phyloP scores from a whole-genome alignment of 2,113 vertebrate species.

The Pontoporia blainvillei region DNA sequence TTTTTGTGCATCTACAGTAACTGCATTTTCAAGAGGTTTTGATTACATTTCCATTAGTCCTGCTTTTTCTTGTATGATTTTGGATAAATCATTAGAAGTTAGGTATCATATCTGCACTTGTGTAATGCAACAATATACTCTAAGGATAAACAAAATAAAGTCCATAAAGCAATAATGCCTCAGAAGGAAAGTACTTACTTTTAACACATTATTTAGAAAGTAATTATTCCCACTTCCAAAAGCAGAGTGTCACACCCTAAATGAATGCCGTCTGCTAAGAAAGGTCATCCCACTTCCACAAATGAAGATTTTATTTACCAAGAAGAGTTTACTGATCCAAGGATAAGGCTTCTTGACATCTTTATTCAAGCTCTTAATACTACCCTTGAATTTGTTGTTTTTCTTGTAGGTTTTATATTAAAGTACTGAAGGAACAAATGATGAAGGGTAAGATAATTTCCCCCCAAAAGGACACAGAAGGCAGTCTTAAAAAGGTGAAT shows the following conservation, averaged over 20 bases:
- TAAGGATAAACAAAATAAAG: neutral
- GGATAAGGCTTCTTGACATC: neutral
- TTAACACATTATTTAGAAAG: neutral
- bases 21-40: neutral
- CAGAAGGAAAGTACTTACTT: neutral
- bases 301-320: neutral
- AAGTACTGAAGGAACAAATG: neutral
- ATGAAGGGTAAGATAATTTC: neutral
- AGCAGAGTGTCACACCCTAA: neutral
- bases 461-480: neutral
- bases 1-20: neutral
- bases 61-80: neutral
- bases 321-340: neutral
- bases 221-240: neutral
- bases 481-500: neutral
- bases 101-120: fast-evolving
- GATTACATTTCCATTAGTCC: neutral
- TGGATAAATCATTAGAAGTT: neutral
- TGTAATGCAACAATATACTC: fast-evolving
- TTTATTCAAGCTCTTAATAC: neutral
- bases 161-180: neutral
- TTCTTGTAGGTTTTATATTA: neutral
- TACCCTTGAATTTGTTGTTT: neutral
- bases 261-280: neutral
- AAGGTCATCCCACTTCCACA: too few relatives aligned